Percentiles rank a stretch among this genome's conserved stretches.
Evolutionary conservation across 2,888 invertebrate genomes (phyloP).

Genomic region (Drosophila eohydei): DNA sequence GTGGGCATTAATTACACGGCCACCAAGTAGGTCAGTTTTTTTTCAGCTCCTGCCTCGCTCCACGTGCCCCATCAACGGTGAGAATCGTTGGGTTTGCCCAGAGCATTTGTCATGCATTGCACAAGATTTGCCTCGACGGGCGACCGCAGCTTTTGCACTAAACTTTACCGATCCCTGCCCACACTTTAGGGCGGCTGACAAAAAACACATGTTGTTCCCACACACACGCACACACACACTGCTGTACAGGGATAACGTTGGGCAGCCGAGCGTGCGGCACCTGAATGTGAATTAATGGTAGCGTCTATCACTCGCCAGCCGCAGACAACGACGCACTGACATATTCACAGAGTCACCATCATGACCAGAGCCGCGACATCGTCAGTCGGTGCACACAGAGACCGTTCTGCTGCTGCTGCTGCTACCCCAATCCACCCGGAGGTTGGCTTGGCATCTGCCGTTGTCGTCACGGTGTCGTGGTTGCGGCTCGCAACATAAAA

Average conservation of each 20-base stretch:
- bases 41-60: constrained; percentile 23
- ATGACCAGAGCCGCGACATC: constrained; percentile 38
- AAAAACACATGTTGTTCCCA: constrained; percentile 68
- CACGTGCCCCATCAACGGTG: constrained; percentile 7
- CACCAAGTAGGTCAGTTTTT: constrained; percentile 67
- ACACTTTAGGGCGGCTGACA: constrained; percentile 26
- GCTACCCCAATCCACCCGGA: constrained; percentile 15
- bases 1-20: constrained; percentile 64
- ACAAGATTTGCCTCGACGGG: constrained; percentile 63
- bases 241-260: constrained; percentile 43
- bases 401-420: constrained; percentile 7
- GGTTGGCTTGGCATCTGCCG: constrained; percentile 53
- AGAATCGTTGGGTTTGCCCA: constrained; percentile 28
- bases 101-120: constrained; percentile 71
- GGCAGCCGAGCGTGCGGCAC: constrained; percentile 74
- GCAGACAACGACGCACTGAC: constrained; percentile 63
- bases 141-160: constrained; percentile 56
- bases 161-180: neutral
- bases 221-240: constrained; percentile 18
- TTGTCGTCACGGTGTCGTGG: constrained; percentile 77
- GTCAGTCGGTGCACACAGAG: constrained; percentile 35
- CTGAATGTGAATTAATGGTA: constrained; percentile 80
- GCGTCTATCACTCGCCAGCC: constrained; percentile 77
- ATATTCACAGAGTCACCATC: constrained; percentile 63
- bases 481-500: constrained; percentile 66